Evolutionary conservation across 2,888 invertebrate genomes (phyloP).

Genomic region (Agonopterix arenella): DNA sequence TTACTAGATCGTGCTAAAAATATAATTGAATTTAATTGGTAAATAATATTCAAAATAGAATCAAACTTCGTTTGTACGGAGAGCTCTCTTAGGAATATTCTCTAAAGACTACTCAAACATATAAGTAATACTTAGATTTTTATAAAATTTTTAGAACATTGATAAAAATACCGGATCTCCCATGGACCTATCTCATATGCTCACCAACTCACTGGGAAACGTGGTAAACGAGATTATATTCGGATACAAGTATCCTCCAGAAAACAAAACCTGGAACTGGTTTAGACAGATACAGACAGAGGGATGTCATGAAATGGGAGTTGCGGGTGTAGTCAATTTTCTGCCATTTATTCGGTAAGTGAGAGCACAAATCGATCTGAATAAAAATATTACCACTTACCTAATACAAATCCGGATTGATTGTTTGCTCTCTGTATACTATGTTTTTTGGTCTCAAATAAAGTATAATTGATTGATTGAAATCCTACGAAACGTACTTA

Average conservation of each 20-base stretch:
- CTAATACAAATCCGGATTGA: neutral
- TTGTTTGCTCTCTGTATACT: no score
- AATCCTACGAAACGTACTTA: neutral
- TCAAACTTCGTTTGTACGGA: no score
- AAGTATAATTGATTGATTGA: no score
- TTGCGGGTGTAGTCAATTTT: constrained; percentile 90
- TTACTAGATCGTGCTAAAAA: no score
- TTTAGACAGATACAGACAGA: constrained; percentile 87
- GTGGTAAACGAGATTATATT: constrained; percentile 86
- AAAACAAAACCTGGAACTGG: constrained; percentile 87
- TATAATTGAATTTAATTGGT: no score
- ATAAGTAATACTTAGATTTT: constrained; percentile 7
- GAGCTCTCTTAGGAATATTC: no score
- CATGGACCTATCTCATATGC: constrained; percentile 70
- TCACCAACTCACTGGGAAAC: constrained; percentile 86
- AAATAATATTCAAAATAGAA: no score
- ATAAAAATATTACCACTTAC: neutral
- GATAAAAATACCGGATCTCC: constrained; percentile 35
- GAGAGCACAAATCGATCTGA: no score
- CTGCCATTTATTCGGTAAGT: constrained; percentile 85
- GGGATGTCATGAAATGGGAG: constrained; percentile 88
- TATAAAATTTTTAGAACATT: constrained; percentile 37
- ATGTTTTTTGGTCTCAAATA: no score
- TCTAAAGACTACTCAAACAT: no score
- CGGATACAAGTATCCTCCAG: constrained; percentile 81